Conservation (phyloP, 2,797 vertebrate species). For the Labroides dimidiatus region DNA sequence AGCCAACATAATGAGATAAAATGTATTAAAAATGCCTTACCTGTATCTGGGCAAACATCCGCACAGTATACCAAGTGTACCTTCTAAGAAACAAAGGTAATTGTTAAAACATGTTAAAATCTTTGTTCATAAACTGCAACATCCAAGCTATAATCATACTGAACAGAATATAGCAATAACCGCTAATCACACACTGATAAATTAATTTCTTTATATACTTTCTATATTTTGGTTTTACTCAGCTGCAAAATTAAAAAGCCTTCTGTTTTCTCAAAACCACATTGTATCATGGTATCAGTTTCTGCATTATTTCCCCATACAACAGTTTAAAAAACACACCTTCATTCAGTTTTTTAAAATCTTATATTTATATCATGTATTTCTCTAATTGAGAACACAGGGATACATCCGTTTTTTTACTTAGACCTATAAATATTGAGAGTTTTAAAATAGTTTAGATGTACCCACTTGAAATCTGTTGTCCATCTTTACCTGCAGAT, state of each 20-base stretch:
- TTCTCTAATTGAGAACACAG: not conserved
- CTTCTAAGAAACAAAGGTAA: not conserved
- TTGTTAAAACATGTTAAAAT: not conserved
- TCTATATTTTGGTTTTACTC: not conserved
- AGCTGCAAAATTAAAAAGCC: not conserved
- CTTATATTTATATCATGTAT: not conserved
- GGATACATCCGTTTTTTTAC: not conserved
- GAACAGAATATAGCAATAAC: too few relatives aligned
- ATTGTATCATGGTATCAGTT: not conserved
- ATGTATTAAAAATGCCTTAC: not conserved
- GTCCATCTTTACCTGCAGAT: conserved; percentile 81
- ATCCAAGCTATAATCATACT: too few relatives aligned
- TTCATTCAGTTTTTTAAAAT: not conserved
- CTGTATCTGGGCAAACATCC: not conserved
- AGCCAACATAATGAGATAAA: not conserved
- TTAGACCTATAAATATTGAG: not conserved
- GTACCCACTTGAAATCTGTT: conserved; percentile 21
- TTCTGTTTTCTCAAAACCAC: not conserved
- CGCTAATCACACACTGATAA: too few relatives aligned
- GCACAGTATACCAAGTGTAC: not conserved
- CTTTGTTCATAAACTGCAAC: too few relatives aligned
- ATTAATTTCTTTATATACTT: not conserved
- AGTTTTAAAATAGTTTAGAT: not conserved
- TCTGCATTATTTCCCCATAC: not conserved
- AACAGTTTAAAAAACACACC: not conserved